phyloP scores from a whole-genome alignment of 2,888 invertebrate genomes.

The Drosophila borborema region DNA sequence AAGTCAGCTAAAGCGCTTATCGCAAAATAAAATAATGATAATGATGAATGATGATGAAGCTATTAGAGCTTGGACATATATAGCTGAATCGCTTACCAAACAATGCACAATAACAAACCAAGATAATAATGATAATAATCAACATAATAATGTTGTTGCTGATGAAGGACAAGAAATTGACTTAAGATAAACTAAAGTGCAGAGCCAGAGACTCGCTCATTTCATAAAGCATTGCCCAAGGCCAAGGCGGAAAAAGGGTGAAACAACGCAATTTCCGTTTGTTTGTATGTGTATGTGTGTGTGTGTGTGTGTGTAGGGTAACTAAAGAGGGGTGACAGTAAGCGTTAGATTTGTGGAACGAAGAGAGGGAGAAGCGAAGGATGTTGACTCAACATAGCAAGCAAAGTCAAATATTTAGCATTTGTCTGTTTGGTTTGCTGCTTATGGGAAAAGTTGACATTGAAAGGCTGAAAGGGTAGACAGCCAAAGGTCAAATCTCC shows the following conservation, averaged over 20 bases:
- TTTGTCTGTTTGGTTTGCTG: conserved; percentile 37
- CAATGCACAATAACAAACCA: conserved; percentile 15
- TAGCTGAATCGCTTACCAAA: conserved; percentile 48
- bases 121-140: conserved; percentile 8
- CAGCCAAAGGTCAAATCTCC: conserved; percentile 41
- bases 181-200: conserved; percentile 66
- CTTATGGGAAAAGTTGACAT: conserved; percentile 54
- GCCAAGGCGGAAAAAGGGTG: conserved; percentile 68
- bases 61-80: neutral
- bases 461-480: conserved; percentile 26
- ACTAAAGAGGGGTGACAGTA: conserved; percentile 1
- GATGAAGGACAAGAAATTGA: conserved; percentile 70
- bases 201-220: conserved; percentile 11
- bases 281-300: neutral
- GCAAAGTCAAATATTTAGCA: conserved; percentile 66
- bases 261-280: conserved; percentile 72
- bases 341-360: neutral
- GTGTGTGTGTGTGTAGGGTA: neutral
- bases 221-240: conserved; percentile 50
- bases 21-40: conserved; percentile 8
- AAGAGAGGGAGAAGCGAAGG: neutral
- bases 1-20: conserved; percentile 28
- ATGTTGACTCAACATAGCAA: conserved; percentile 11
- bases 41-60: conserved; percentile 1
- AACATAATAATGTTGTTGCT: conserved; percentile 20